A percentile compares a stretch with the other conserved stretches of the same genome.
Conservation (phyloP, 2,888 invertebrate species). For the Hedychridium roseum region DNA sequence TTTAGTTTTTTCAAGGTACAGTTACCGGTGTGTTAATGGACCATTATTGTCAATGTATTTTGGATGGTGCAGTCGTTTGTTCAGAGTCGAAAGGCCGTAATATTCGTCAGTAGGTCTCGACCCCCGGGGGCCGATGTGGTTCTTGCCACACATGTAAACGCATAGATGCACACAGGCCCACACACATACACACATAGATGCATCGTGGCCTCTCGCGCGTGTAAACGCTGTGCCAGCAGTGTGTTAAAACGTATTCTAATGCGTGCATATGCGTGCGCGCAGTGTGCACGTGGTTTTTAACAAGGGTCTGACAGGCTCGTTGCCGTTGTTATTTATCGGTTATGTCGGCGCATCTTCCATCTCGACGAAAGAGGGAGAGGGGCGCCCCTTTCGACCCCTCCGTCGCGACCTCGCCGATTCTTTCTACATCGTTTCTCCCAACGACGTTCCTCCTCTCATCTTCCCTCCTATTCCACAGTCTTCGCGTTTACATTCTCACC, state of each 20-base stretch:
- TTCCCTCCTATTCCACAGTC: no score
- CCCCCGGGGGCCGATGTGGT: constrained; percentile 23
- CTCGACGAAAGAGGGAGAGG: constrained; percentile 51
- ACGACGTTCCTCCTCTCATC: constrained; percentile 18
- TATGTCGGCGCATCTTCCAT: constrained; percentile 62
- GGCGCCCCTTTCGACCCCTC: constrained; percentile 23
- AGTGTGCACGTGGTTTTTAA: constrained; percentile 56
- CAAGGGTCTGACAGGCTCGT: constrained; percentile 64
- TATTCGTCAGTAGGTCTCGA: constrained; percentile 30
- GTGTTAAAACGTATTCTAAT: constrained; percentile 47
- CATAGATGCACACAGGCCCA: constrained; percentile 4
- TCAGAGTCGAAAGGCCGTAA: constrained; percentile 19
- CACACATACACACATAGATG: constrained; percentile 3
- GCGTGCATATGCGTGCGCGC: constrained; percentile 42
- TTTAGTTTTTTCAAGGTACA: no score
- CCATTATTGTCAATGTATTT: no score
- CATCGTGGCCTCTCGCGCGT: constrained; percentile 41
- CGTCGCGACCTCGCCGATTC: constrained; percentile 15
- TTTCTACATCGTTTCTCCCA: constrained; percentile 13
- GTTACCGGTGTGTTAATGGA: no score
- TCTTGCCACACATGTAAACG: not conserved
- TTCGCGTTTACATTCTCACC: no score
- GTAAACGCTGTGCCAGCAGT: constrained; percentile 40
- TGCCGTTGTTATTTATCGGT: constrained; percentile 64
- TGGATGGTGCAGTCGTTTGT: no score